Evolutionary conservation across 2,797 vertebrate genomes (phyloP).

Genomic region (Distichodus sexfasciatus): DNA sequence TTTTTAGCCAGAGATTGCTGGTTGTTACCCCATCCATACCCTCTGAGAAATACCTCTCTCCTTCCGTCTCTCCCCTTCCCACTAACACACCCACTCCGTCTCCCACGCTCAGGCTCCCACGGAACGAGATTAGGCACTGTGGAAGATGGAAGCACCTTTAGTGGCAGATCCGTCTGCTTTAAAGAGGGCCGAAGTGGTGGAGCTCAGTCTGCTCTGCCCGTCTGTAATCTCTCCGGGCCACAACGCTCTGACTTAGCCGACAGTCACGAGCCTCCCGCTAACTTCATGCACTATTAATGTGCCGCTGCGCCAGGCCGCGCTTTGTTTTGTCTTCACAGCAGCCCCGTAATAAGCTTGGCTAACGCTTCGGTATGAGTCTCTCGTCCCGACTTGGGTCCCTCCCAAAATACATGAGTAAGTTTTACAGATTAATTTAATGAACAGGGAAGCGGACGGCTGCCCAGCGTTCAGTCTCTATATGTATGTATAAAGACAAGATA

Average conservation of each 20-base stretch:
- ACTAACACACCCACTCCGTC: constrained; percentile 33
- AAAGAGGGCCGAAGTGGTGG: constrained; percentile 34
- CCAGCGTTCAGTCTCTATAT: too few species aligned
- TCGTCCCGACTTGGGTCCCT: too few species aligned
- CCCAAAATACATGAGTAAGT: too few species aligned
- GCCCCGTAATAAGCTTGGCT: not conserved
- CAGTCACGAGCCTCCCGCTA: constrained; percentile 13
- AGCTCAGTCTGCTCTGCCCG: constrained; percentile 4
- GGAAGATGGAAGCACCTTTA: constrained; percentile 23
- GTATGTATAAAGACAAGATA: too few species aligned
- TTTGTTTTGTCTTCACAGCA: not conserved
- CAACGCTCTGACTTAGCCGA: constrained; percentile 3
- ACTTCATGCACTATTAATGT: not conserved
- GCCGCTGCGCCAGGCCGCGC: not conserved
- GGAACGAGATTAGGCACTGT: constrained; percentile 25
- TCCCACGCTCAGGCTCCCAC: not conserved
- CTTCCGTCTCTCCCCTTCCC: constrained; percentile 10
- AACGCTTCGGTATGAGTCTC: not conserved
- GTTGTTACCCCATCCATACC: constrained; percentile 56
- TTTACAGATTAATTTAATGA: too few species aligned
- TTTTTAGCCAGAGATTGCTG: constrained; percentile 67
- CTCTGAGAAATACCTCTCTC: constrained; percentile 54
- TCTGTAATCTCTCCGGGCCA: constrained; percentile 25
- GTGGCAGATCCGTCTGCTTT: constrained; percentile 28
- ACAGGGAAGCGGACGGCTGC: too few species aligned